Evolutionary conservation across 2,888 invertebrate genomes (phyloP).

Genomic region (Phyllotreta cruciferae): DNA sequence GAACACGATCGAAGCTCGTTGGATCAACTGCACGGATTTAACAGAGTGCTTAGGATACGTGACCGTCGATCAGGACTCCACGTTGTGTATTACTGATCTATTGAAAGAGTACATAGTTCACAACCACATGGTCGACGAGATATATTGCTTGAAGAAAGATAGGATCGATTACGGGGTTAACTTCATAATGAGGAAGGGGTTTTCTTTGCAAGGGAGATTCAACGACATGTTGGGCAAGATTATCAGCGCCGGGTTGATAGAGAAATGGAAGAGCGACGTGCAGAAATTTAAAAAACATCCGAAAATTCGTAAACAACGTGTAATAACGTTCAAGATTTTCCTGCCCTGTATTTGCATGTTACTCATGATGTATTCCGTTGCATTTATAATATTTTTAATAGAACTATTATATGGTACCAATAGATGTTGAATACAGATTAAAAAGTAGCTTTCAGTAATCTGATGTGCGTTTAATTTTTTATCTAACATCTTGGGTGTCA

Average conservation of each 20-base stretch:
- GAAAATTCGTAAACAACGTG: neutral
- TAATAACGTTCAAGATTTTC: neutral
- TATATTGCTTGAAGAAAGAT: conserved; percentile 28
- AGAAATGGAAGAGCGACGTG: conserved; percentile 33
- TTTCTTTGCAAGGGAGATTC: conserved; percentile 23
- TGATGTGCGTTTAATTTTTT: no score
- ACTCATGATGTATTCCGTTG: conserved; percentile 3
- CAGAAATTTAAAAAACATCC: neutral
- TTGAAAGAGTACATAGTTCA: conserved; percentile 23
- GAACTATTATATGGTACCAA: conserved; percentile 4
- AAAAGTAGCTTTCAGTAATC: no score
- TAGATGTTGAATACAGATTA: no score
- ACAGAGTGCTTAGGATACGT: conserved; percentile 26
- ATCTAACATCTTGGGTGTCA: no score
- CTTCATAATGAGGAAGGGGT: conserved; percentile 33
- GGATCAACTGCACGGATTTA: conserved; percentile 21
- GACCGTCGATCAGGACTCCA: conserved; percentile 25
- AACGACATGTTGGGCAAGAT: conserved; percentile 26
- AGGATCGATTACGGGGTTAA: conserved; percentile 25
- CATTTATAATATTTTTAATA: conserved; percentile 14
- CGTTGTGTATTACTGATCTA: conserved; percentile 24
- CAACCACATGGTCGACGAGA: conserved; percentile 12
- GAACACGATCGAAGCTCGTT: conserved; percentile 7
- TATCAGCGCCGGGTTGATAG: conserved; percentile 27
- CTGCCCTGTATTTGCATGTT: conserved; percentile 1